Evolutionary conservation across 2,113 vertebrate species (phyloP), one percentile per base, ranked within the genome.

Genomic region (Nipponia nippon): DNA sequence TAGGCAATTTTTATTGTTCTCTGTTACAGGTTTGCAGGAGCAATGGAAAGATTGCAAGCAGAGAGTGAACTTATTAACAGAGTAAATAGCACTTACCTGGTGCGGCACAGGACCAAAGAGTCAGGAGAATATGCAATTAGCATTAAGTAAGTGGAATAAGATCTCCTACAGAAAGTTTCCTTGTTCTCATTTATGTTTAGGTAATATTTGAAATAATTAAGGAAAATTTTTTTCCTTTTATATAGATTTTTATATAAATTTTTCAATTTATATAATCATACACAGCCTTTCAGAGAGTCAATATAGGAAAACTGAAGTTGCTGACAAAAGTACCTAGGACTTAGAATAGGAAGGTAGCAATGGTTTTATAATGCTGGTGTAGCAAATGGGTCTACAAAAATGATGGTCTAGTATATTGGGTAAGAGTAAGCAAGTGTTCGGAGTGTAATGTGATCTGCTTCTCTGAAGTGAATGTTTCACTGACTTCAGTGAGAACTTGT

Each of bases 111-210:
- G 96, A 99, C 98, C 95, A 99, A 98, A 96, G 99, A 99, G 96
- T 99, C 97, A 69, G 99, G 99, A 49, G 99, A 99, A 97, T 99
- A 99, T 72, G 99, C 99, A 82, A 99, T 99, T 97, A 99, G 99
- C 96, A 99, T 99, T 96, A 99, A 99, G 99, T 99, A 98, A 99
- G 99, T 99, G 63, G 69, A 87, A 89, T 86, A 92, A 95, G 36
- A 58, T 78, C 44, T 87, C 86, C 78, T 94, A 89, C 56, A 83
- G 56, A 96, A 93, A 88, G 27, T 89, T 92, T 86, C 88, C 29
- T 25, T 92, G 27, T 96, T 96, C 73, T 83, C 59, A 56, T 94
- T 95, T 92, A 42, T 80, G 26, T 62, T 8, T 89, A 82, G 72
- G 49, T 65, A 83, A 30, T 81, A 36, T 42, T 27, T 90, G 83